phyloP scores from a whole-genome alignment of 2,113 vertebrate species.

The Petrocephalus microphthalmus region DNA sequence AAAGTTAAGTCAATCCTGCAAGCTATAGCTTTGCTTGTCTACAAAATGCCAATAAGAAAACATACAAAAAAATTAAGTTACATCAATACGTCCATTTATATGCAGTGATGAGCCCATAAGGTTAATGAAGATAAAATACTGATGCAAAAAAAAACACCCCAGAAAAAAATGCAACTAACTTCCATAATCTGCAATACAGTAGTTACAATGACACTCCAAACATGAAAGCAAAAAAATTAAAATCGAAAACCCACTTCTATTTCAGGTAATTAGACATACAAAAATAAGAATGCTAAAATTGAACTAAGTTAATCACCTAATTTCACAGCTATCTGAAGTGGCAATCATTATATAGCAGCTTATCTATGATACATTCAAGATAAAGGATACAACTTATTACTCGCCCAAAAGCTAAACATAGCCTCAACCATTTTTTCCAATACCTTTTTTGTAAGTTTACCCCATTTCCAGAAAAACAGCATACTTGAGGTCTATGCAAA shows the following conservation, averaged over 20 bases:
- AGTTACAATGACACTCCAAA: conserved; percentile 98
- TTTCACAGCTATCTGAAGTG: conserved; percentile 99
- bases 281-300: conserved; percentile 89
- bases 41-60: conserved; percentile 89
- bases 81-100: conserved; percentile 89
- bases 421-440: conserved; percentile 75
- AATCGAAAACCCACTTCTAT: conserved; percentile 87
- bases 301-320: conserved; percentile 94
- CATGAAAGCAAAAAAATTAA: conserved; percentile 78
- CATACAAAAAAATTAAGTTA: conserved; percentile 93
- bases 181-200: conserved; percentile 98
- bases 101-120: conserved; percentile 89
- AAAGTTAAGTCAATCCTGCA: conserved; percentile 94
- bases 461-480: conserved; percentile 83
- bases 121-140: conserved; percentile 99
- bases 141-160: conserved; percentile 77
- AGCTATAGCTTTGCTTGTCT: conserved; percentile 87
- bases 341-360: conserved; percentile 99
- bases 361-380: conserved; percentile 99
- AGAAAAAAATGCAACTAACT: conserved; percentile 84
- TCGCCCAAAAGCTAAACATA: conserved; percentile 94
- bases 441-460: conserved; percentile 68
- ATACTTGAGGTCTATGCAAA: conserved; percentile 93
- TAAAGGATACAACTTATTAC: conserved; percentile 98
- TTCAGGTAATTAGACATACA: conserved; percentile 94